phyloP scores from a whole-genome alignment of 1,140 invertebrate genomes.

The Arion vulgaris region DNA sequence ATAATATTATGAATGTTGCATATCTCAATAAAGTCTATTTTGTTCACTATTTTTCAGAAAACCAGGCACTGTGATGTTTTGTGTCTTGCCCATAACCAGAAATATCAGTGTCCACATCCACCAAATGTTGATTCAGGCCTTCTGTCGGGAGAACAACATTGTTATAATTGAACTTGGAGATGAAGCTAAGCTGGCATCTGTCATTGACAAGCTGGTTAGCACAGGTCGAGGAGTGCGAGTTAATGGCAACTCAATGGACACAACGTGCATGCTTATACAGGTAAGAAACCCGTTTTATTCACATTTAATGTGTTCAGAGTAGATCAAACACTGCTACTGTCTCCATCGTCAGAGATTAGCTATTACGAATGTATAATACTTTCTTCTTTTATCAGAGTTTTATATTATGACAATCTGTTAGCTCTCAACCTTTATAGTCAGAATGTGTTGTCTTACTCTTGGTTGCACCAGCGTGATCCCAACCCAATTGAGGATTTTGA shows the following conservation, averaged over 20 bases:
- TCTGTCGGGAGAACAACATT: constrained; percentile 29
- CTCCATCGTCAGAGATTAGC: neutral
- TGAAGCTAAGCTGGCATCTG: neutral
- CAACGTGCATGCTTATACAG: constrained; percentile 22
- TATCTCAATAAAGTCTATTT: too few relatives aligned
- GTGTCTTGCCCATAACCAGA: neutral
- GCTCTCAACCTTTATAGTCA: too few relatives aligned
- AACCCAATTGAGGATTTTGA: too few relatives aligned
- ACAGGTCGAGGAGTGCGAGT: neutral
- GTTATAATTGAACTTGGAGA: neutral
- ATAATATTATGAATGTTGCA: too few relatives aligned
- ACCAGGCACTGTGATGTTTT: constrained; percentile 16
- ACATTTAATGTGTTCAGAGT: neutral
- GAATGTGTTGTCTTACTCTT: neutral
- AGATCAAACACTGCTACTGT: neutral
- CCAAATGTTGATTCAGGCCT: constrained; percentile 26
- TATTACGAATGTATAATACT: neutral
- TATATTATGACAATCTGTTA: too few relatives aligned
- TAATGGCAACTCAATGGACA: constrained; percentile 15
- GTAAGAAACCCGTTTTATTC: neutral
- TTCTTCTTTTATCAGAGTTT: neutral
- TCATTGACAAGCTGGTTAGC: neutral
- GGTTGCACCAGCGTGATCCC: too few relatives aligned
- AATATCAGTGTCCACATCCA: constrained; percentile 29
- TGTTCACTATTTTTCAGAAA: constrained; percentile 11